Evolutionary conservation across 1,140 invertebrate genomes (phyloP), one percentile per base, ranked within the genome.

Genomic region (Drosophila baimaii): DNA sequence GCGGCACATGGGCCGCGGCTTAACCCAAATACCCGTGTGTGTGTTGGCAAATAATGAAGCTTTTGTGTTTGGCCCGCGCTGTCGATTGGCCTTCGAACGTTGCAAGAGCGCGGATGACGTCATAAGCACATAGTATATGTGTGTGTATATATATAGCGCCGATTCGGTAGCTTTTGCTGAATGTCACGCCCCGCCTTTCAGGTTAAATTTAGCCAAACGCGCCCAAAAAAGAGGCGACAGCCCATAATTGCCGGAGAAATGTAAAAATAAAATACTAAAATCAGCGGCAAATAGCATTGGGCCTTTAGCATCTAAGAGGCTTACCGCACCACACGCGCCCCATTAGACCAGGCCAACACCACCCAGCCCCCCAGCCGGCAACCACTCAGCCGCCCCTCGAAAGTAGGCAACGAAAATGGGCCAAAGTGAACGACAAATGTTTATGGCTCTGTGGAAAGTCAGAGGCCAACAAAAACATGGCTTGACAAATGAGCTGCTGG

Each of bases 321-420:
- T 71, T 71, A 71, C 65, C 51, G 52, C 65, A 71, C 43, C 68
- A 54, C 68, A 71, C 51, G 68, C 68, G 68, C 66, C 33, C 39
- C 68, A 70, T 71, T 55, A 27, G 43, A 10, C 64, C 19, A 25
- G 29, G 10, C 19, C 21, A 10, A 10, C 46, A 6, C 25, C 43
- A 12, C 15, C 15, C 33, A 35, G 5, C 25, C 13, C 19, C 2
- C 35, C 19, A 10, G n/a, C 33, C 19, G 23, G 3, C 23, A 13
- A 49, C 35, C 61, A 23, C 61, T 27, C 17, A 27, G 39, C 27
- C 57, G 3, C 54, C 44, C 46, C 75, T 52, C 7, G 19, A 79
- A 79, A 73, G 77, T 62, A 79, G 77, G 77, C 77, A 79, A 79
- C 56, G 37, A 31, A 66, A 68, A 73, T 59, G 73, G 73, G 35